Conservation (phyloP, 2,797 vertebrate genomes). For the Eptatretus atami region DNA sequence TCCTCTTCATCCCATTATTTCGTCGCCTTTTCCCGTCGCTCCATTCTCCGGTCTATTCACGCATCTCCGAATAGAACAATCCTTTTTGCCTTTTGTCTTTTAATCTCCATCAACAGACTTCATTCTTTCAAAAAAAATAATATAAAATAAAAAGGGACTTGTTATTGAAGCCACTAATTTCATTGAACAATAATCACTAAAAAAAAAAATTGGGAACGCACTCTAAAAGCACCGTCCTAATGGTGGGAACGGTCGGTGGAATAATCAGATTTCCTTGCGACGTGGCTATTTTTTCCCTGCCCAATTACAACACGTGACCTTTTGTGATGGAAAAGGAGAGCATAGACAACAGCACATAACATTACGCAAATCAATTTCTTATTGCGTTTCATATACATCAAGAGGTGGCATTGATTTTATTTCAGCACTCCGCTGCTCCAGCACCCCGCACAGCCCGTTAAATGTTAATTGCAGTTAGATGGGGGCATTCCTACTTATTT, state of each 20-base stretch:
- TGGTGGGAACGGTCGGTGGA: background rate
- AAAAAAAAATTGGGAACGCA: background rate
- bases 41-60: too few relatives aligned
- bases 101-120: slow-evolving; percentile 2
- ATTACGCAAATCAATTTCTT: slow-evolving; percentile 9
- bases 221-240: slow-evolving; percentile 1
- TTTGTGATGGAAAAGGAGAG: slow-evolving; percentile 4
- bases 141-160: background rate
- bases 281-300: background rate
- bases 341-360: slow-evolving; percentile 6
- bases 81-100: background rate
- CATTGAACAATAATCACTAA: slow-evolving; percentile 5
- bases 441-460: slow-evolving; percentile 6
- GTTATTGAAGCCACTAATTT: slow-evolving; percentile 5
- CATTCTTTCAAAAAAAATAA: background rate
- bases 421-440: slow-evolving; percentile 5
- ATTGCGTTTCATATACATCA: slow-evolving; percentile 7
- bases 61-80: too few relatives aligned
- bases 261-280: background rate
- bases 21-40: too few relatives aligned
- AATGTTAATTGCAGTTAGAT: slow-evolving; percentile 7
- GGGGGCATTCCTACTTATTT: slow-evolving; percentile 6
- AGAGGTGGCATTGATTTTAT: slow-evolving; percentile 8
- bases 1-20: too few relatives aligned
- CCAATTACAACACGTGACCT: slow-evolving; percentile 6